phyloP scores from a whole-genome alignment of 2,888 invertebrate genomes.

The Synergus gifuensis region DNA sequence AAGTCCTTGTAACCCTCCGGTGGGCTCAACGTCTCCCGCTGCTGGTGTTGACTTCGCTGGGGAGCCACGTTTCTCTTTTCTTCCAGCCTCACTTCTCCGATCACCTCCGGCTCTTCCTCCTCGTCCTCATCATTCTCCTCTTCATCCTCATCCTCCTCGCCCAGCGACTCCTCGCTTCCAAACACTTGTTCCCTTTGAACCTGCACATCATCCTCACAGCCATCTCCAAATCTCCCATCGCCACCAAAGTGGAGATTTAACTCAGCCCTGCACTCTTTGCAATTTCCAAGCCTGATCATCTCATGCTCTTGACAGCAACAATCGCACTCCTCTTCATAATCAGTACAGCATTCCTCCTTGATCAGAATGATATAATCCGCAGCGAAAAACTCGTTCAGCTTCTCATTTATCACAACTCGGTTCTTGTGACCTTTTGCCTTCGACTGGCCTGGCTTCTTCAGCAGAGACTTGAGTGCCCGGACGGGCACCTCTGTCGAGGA shows the following conservation, averaged over 20 bases:
- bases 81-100: conserved; percentile 46
- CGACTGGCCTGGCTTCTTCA: conserved; percentile 86
- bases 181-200: conserved; percentile 54
- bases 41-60: conserved; percentile 63
- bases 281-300: conserved; percentile 82
- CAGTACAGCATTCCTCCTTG: conserved; percentile 91
- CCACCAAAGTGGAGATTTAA: conserved; percentile 75
- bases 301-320: conserved; percentile 86
- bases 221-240: conserved; percentile 62
- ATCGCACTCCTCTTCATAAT: conserved; percentile 87
- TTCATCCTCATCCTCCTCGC: conserved; percentile 56
- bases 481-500: conserved; percentile 64
- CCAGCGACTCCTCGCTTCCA: conserved; percentile 60
- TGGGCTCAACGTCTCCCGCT: conserved; percentile 90
- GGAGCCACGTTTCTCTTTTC: conserved; percentile 49
- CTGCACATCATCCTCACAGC: conserved; percentile 62
- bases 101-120: conserved; percentile 52
- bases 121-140: conserved; percentile 55
- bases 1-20: conserved; percentile 95
- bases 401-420: conserved; percentile 93
- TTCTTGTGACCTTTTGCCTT: conserved; percentile 84
- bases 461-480: conserved; percentile 82
- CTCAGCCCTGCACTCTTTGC: conserved; percentile 77
- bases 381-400: conserved; percentile 93
- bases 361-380: conserved; percentile 95